Evolutionary conservation across 2,888 invertebrate species (phyloP), one percentile per base, ranked within the genome.

Genomic region (Cephalotes varians): DNA sequence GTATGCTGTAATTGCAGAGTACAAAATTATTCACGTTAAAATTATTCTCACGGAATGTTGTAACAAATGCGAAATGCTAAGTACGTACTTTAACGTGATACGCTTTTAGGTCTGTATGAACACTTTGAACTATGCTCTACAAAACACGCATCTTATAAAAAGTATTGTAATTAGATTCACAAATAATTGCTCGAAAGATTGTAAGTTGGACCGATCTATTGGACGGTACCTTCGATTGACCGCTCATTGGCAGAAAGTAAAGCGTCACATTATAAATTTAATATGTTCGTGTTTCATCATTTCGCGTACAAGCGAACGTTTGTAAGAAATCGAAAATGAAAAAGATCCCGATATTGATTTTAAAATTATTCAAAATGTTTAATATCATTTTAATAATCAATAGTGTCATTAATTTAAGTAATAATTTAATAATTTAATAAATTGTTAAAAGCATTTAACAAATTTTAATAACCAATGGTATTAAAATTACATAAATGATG

Each of bases 191-290:
- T 58, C 44, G 56, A 28, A 79, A 56, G 73, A 67, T 82, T 64
- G 58, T 56, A 77, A 71, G 69, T 85, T 85, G 90, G 88, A 85
- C 85, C 82, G 77, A 83, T 80, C 80, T 83, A 74, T 65, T 82
- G 89, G 89, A 90, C 90, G 89, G 90, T 89, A 87, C 83, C 81
- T 84, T 84, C 80, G 64, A 83, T 76, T 83, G 86, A 67, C 73
- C 60, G 73, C 64, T 54, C 54, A 44, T 79, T 56, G 56, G 56
- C 56, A 56, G 49, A 56, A 21, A 76, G 3, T 69, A 7, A 67
- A 71, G 44, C 31, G 10, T 77, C 40, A 44, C n/a, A 28, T 69
- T 12, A n/a, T 25, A 2, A 47, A 44, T 56, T 34, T 34, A 69
- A 56, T 28, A 25, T 15, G 28, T 25, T 44, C 21, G 2, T 12